Conservation (phyloP, 2,888 invertebrate genomes). For the Carpatolechia fugitivella region DNA sequence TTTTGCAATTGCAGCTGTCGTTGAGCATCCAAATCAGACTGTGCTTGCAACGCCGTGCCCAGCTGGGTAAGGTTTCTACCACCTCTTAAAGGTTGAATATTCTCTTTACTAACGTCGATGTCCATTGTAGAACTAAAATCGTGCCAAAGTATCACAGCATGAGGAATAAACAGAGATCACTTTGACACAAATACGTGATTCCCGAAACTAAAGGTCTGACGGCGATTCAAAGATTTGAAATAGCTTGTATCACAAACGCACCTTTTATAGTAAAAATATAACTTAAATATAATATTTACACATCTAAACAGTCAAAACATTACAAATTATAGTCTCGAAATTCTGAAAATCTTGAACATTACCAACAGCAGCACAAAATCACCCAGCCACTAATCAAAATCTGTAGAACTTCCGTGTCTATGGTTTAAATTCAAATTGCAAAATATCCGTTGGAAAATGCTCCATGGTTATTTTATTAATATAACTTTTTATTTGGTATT, state of each 20-base stretch:
- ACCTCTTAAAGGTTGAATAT: conserved; percentile 94
- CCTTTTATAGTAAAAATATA: conserved; percentile 20
- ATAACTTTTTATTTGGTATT: too few relatives aligned
- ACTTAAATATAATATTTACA: conserved; percentile 20
- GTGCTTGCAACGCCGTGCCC: conserved; percentile 88
- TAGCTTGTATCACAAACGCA: conserved; percentile 17
- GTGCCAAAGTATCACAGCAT: conserved; percentile 62
- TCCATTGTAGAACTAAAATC: conserved; percentile 80
- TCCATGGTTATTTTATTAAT: too few relatives aligned
- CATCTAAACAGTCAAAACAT: conserved; percentile 22
- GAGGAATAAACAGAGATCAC: conserved; percentile 65
- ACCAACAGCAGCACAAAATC: conserved; percentile 68
- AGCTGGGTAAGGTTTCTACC: conserved; percentile 90
- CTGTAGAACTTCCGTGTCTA: conserved; percentile 53
- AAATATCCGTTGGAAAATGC: conserved; percentile 9
- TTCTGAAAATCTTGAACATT: conserved; percentile 63
- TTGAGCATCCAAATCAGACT: conserved; percentile 84
- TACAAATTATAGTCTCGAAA: conserved; percentile 40
- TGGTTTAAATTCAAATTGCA: conserved; percentile 56
- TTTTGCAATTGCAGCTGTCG: conserved; percentile 83
- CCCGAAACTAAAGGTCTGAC: conserved; percentile 38
- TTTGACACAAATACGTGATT: conserved; percentile 57
- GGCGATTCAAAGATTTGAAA: conserved; percentile 6
- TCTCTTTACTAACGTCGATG: conserved; percentile 92
- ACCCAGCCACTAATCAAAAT: conserved; percentile 65